phyloP scores from a whole-genome alignment of 2,888 invertebrate species.

The Rhorus exstirpatorius region DNA sequence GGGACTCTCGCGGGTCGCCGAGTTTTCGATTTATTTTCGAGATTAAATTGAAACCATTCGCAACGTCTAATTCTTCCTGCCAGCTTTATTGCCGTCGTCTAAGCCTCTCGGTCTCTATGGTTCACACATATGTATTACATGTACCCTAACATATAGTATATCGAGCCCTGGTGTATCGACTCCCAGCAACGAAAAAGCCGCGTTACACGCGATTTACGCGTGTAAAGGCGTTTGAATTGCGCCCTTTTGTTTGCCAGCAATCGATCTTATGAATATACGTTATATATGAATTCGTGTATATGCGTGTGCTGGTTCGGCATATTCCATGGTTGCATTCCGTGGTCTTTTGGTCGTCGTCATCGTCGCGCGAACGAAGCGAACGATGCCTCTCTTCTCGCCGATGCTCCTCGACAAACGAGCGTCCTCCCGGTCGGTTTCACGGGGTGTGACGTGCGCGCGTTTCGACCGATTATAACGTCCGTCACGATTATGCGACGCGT shows the following conservation, averaged over 20 bases:
- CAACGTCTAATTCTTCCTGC: conserved; percentile 72
- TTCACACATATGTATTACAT: background rate
- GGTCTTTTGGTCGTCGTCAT: conserved; percentile 7
- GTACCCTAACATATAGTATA: conserved; percentile 3
- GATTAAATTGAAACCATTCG: conserved; percentile 73
- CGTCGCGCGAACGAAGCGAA: conserved; percentile 11
- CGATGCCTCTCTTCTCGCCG: conserved; percentile 25
- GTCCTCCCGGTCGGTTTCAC: conserved; percentile 72
- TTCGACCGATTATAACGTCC: conserved; percentile 84
- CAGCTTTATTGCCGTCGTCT: conserved; percentile 69
- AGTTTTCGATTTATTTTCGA: conserved; percentile 70
- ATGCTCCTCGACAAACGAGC: conserved; percentile 63
- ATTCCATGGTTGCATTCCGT: conserved; percentile 8
- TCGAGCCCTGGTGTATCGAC: conserved; percentile 1
- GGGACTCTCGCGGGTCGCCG: conserved; percentile 59
- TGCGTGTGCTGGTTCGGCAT: background rate
- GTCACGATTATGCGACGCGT: conserved; percentile 84
- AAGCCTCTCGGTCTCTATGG: conserved; percentile 57
- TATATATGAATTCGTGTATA: background rate
- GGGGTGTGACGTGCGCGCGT: conserved; percentile 83
- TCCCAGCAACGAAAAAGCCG: background rate
- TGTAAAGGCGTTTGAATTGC: background rate
- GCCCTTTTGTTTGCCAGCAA: background rate
- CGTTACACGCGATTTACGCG: background rate
- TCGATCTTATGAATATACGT: background rate